phyloP scores from a whole-genome alignment of 1,140 invertebrate genomes.

The Bathynomus jamesi region DNA sequence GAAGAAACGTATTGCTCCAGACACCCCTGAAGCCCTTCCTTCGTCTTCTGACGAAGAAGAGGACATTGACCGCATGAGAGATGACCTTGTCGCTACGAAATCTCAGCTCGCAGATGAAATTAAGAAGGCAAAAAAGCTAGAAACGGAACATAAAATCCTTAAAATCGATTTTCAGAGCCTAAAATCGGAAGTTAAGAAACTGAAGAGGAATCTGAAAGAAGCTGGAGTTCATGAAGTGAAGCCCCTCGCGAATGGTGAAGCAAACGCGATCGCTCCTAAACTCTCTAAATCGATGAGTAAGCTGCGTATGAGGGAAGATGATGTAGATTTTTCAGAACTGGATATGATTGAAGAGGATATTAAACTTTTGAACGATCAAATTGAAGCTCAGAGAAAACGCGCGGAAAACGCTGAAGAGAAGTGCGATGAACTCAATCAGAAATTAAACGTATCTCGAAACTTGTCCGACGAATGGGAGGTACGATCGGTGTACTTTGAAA shows the following conservation, averaged over 20 bases:
- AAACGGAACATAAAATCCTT: constrained; percentile 71
- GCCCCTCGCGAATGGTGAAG: constrained; percentile 22
- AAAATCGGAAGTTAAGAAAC: constrained; percentile 49
- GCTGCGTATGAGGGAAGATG: constrained; percentile 61
- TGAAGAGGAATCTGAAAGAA: constrained; percentile 42
- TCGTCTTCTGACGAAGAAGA: constrained; percentile 72
- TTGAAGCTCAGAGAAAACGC: constrained; percentile 62
- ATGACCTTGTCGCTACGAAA: constrained; percentile 82
- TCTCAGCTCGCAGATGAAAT: constrained; percentile 78
- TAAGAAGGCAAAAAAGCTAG: constrained; percentile 74
- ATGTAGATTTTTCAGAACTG: constrained; percentile 43
- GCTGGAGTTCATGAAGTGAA: constrained; percentile 38
- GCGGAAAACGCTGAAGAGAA: constrained; percentile 71
- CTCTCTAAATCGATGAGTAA: constrained; percentile 60
- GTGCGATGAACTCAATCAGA: constrained; percentile 61
- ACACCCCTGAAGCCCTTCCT: constrained; percentile 46
- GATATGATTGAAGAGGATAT: constrained; percentile 43
- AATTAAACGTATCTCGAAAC: constrained; percentile 63
- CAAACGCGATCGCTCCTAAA: constrained; percentile 33
- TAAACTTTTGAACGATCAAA: constrained; percentile 58
- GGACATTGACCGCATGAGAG: constrained; percentile 80
- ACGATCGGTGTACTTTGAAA: constrained; percentile 30
- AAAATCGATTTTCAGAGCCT: constrained; percentile 30
- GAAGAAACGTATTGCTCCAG: constrained; percentile 49
- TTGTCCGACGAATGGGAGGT: constrained; percentile 28